Conservation (phyloP, 2,888 invertebrate genomes). For the Acleris emargana region DNA sequence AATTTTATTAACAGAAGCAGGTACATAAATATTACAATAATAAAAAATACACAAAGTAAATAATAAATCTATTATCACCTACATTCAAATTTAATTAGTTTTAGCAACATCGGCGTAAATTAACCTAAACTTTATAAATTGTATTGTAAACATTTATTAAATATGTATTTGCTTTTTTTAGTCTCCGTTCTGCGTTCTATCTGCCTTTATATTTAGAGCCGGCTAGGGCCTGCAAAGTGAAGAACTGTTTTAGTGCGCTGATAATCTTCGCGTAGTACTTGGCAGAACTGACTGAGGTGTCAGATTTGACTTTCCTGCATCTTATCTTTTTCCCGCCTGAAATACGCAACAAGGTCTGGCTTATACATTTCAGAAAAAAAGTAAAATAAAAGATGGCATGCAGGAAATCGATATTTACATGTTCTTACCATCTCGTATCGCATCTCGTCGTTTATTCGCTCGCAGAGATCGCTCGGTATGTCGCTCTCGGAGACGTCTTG, state of each 20-base stretch:
- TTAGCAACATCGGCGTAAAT: constrained; percentile 15
- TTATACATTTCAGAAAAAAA: constrained; percentile 48
- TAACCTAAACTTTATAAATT: constrained; percentile 16
- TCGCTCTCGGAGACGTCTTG: constrained; percentile 95
- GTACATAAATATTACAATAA: constrained; percentile 67
- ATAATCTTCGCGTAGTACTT: constrained; percentile 79
- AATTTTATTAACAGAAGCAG: constrained; percentile 66
- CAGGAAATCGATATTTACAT: constrained; percentile 76
- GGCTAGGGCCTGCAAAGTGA: constrained; percentile 78
- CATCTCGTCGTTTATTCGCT: constrained; percentile 95
- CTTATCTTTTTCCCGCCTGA: constrained; percentile 81
- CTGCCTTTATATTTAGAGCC: constrained; percentile 79
- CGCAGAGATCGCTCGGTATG: constrained; percentile 95
- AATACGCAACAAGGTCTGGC: constrained; percentile 59
- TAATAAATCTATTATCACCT: constrained; percentile 55
- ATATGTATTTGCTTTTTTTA: constrained; percentile 23
- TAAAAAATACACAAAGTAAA: constrained; percentile 71
- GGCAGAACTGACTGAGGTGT: constrained; percentile 71
- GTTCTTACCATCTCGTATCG: constrained; percentile 92
- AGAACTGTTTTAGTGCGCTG: constrained; percentile 80
- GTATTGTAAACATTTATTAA: constrained; percentile 26
- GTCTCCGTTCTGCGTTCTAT: constrained; percentile 49
- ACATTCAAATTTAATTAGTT: constrained; percentile 38
- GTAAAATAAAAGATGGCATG: constrained; percentile 34
- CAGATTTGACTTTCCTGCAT: constrained; percentile 77